Base-by-base conservation (phyloP, 2,113 vertebrate genomes). In the Phainopepla nitens region DNA sequence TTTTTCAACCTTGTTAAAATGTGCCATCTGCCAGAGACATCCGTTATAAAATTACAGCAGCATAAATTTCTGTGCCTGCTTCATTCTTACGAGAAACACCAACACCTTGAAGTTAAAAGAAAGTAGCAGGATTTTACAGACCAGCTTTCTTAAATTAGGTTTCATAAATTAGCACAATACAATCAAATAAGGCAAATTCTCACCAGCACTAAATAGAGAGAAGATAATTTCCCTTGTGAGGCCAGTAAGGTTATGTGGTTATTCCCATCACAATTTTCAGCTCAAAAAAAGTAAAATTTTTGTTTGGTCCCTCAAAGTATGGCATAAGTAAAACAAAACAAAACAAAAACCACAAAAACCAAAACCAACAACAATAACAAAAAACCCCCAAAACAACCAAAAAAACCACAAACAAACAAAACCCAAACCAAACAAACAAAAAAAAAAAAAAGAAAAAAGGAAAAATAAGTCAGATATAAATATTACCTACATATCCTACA, bases 11-110 rank as follows among this genome's bases (percentile, higher is more conserved):
- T 93, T 0, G 8, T 93, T 94, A 95, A 92, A 90, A 78, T 90
- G 31, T 83, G 72, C 85, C 91, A 96, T 93, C 93, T 95, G 90
- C 64, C 69, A 87, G 89, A 97, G 61, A 88, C 41, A 90, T 62
- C 62, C 36, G 0, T 87, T 93, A 92, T 81, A 93, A 95, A 62
- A 82, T 91, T 82, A 66, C 66, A 70, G 65, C 58, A 41, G 56
- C 83, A 87, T 61, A 83, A 95, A 94, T 84, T 72, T 92, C 49
- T 82, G 64, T 13, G 35, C 69, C 22, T 80, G 29, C 51, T 92
- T 92, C 83, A 28, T 84, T 82, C 42, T 50, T 49, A 39, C 47
- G 51, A 96, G 79, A 70, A 78, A 84, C 62, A 87, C n/a, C 54
- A 88, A 83, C 36, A 72, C 36, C 70, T 95, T 94, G 82, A 87